Conservation (phyloP, 2,113 vertebrate genomes). For the Phalacrocorax aristotelis region DNA sequence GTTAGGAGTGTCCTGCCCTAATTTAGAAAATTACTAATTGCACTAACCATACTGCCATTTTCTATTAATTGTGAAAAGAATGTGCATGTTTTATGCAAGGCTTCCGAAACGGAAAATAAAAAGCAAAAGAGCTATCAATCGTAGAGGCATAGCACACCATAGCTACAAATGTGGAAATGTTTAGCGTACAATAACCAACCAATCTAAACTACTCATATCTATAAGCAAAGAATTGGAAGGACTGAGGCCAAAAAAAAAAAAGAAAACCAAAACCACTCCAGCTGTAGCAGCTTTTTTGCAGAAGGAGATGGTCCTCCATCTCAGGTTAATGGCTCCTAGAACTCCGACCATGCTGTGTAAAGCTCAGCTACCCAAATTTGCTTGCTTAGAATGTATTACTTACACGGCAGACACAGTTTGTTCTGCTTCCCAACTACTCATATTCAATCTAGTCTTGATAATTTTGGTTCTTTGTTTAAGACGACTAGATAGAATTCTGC, state of each 20-base stretch:
- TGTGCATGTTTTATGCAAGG: not conserved
- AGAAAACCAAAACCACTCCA: not conserved
- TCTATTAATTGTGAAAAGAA: not conserved
- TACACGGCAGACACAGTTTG: not conserved
- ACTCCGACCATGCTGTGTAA: not conserved
- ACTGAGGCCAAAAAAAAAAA: not conserved
- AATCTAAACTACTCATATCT: not conserved
- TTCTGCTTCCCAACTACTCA: not conserved
- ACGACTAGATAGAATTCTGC: not conserved
- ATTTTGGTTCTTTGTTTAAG: not conserved
- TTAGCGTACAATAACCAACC: not conserved
- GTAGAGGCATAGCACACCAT: accelerated
- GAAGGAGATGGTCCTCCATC: not conserved
- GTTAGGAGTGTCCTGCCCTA: not conserved
- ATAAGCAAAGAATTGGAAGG: not conserved
- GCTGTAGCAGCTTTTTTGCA: not conserved
- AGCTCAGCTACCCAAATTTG: not conserved
- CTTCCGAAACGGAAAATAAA: not conserved
- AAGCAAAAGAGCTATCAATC: not conserved
- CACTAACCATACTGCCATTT: not conserved
- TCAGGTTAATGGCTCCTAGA: not conserved
- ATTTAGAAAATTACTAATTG: not conserved
- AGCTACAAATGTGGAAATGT: not conserved
- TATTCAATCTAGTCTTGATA: not conserved
- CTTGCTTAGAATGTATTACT: not conserved